phyloP scores from a whole-genome alignment of 2,113 vertebrate genomes.

The Tachycineta bicolor region DNA sequence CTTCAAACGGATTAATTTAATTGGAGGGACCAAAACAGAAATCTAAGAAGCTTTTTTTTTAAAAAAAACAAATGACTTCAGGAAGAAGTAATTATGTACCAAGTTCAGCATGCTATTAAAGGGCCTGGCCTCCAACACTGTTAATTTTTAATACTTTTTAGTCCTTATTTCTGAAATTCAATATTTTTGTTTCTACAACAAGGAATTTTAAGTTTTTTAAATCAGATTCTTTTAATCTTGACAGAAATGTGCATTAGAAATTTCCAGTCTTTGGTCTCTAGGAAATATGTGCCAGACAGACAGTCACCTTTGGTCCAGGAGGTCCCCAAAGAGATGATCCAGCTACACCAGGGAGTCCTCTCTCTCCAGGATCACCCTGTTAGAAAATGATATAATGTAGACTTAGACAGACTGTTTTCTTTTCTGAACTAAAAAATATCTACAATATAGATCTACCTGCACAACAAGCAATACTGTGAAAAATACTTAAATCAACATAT shows the following conservation, averaged over 20 bases:
- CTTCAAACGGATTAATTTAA: neutral
- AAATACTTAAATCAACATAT: neutral
- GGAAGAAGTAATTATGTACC: neutral
- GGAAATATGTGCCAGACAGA: neutral
- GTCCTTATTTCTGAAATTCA: neutral
- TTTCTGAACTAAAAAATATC: neutral
- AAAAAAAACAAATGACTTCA: neutral
- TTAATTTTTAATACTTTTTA: neutral
- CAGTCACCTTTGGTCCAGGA: slow-evolving; percentile 72
- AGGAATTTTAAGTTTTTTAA: neutral
- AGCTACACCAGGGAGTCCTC: slow-evolving; percentile 55
- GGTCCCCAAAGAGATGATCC: slow-evolving; percentile 65
- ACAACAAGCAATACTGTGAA: neutral
- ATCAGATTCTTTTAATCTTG: neutral
- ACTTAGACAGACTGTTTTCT: neutral
- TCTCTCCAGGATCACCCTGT: slow-evolving; percentile 67
- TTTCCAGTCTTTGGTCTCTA: neutral
- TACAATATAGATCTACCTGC: neutral
- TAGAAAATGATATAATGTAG: neutral
- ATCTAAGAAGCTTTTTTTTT: neutral
- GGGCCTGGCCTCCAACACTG: neutral
- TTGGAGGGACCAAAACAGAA: neutral
- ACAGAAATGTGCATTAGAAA: neutral
- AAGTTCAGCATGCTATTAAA: neutral
- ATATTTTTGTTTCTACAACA: neutral